A percentile compares a stretch with the other conserved stretches of the same genome.
Evolutionary conservation across 1,140 invertebrate genomes (phyloP).

Genomic region (Sitobion miscanthi): DNA sequence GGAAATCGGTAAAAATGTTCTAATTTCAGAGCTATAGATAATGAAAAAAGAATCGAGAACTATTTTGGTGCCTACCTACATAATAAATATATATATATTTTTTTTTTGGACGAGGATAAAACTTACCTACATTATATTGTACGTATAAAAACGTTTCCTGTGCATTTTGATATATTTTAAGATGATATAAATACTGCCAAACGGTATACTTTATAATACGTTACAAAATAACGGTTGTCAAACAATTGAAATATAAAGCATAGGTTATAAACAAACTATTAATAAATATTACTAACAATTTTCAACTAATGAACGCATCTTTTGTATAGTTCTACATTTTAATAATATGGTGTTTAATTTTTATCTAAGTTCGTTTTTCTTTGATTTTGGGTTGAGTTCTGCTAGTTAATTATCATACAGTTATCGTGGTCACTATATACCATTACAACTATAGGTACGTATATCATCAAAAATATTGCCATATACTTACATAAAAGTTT

Average conservation of each 20-base stretch:
- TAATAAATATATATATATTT: too few relatives aligned
- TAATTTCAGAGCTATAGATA: not conserved
- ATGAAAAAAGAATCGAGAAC: not conserved
- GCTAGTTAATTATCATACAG: not conserved
- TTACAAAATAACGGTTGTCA: not conserved
- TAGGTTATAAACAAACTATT: not conserved
- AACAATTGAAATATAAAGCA: not conserved
- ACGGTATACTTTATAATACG: not conserved
- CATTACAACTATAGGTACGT: not conserved
- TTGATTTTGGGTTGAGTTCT: too few relatives aligned
- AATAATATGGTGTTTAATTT: not conserved
- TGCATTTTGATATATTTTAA: too few relatives aligned
- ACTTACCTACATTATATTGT: too few relatives aligned
- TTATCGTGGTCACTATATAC: not conserved
- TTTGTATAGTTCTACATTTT: not conserved
- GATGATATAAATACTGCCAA: too few relatives aligned
- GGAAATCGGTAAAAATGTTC: not conserved
- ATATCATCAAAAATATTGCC: not conserved
- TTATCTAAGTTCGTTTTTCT: too few relatives aligned
- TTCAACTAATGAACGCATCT: not conserved
- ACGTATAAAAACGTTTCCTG: too few relatives aligned
- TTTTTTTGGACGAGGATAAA: too few relatives aligned
- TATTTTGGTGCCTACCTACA: not conserved
- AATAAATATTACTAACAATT: not conserved
- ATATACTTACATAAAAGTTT: not conserved